Evolutionary conservation across 2,113 vertebrate genomes (phyloP).

Genomic region (Alligator mississippiensis): DNA sequence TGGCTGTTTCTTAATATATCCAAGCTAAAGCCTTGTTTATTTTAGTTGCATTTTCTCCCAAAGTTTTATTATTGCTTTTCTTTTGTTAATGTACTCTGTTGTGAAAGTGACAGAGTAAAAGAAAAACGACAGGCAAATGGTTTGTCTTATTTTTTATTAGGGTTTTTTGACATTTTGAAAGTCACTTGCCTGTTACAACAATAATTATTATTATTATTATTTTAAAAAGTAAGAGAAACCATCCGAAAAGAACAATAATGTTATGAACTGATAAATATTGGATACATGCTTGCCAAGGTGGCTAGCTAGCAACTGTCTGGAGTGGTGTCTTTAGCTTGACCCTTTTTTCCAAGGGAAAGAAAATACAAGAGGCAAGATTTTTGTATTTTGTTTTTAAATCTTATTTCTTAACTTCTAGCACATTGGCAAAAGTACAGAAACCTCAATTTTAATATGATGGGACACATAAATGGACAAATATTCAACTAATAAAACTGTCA

Average conservation of each 20-base stretch:
- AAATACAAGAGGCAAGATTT: not conserved
- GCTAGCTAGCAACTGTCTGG: not conserved
- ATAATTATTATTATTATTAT: not conserved
- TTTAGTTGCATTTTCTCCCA: not conserved
- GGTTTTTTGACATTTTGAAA: not conserved
- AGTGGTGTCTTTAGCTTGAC: not conserved
- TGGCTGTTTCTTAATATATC: not conserved
- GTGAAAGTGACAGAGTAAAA: not conserved
- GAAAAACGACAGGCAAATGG: not conserved
- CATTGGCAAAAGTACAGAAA: not conserved
- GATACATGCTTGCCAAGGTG: not conserved
- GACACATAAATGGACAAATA: constrained; percentile 9
- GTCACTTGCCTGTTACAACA: constrained; percentile 25
- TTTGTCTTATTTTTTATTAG: constrained; percentile 11
- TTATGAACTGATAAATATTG: constrained; percentile 7
- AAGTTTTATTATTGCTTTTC: not conserved
- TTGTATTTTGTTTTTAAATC: not conserved
- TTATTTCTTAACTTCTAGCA: not conserved
- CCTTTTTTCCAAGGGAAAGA: not conserved
- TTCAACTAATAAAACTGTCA: constrained; percentile 4
- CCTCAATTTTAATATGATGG: constrained; percentile 4
- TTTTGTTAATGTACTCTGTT: constrained; percentile 5
- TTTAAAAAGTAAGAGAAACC: constrained; percentile 25
- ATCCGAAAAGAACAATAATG: not conserved
- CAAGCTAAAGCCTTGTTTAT: not conserved